Evolutionary conservation across 2,888 invertebrate genomes (phyloP), one percentile per base, ranked within the genome.

Genomic region (Spialia ferax): DNA sequence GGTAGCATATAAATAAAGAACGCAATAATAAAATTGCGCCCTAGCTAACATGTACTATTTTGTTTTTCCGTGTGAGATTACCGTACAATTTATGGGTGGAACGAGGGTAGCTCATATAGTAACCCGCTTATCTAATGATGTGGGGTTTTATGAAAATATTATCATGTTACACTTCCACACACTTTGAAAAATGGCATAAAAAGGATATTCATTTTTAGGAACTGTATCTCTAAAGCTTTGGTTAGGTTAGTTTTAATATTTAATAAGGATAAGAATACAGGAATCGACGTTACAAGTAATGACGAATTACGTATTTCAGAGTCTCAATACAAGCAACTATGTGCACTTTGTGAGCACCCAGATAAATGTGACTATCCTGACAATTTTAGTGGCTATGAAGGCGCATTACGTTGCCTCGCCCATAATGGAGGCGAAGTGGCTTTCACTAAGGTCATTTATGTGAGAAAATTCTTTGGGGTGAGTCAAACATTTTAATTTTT

Each of bases 381-480:
- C 83, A 95, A 95, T 61, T 97, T 95, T 87, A 97, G 97, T 18
- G 98, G 98, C 1, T 98, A 98, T 82, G 97, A 97, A 71, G 98
- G 98, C 0, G 97, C 98, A 0, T 91, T 98, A 55, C 93, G 96
- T 26, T 98, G 98, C 84, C 88, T 98, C 69, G 96, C 96, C 1
- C 96, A 96, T 75, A 96, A 97, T 73, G 96, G 96, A 1, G 98
- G 98, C 0, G 96, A 98, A 76, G 96, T 98, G 2, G 98, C 98
- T 13, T 98, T 97, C 92, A 97, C 97, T 13, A 97, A 97, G 85
- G 96, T 97, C 70, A 96, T 97, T 77, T 97, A 94, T 77, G 97
- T 97, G 45, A 94, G 96, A 79, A 96, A 96, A 83, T 97, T 96
- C 94, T 97, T 97, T 81, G 97, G 97, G 66, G 96, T 96, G 87